phyloP scores from a whole-genome alignment of 2,888 invertebrate genomes.

The Deilephila elpenor region DNA sequence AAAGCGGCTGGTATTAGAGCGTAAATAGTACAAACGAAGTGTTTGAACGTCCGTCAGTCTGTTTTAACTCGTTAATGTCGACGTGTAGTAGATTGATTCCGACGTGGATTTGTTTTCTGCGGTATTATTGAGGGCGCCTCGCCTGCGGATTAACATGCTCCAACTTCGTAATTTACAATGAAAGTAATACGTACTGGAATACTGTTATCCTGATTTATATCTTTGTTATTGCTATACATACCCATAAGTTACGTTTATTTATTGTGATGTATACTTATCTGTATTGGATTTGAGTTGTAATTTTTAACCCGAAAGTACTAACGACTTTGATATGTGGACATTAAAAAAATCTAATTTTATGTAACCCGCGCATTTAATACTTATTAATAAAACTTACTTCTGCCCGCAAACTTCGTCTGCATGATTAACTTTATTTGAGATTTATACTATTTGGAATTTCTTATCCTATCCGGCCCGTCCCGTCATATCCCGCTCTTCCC shows the following conservation, averaged over 20 bases:
- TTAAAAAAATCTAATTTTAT: too few species aligned
- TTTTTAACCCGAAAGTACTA: too few species aligned
- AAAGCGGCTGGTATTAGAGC: not conserved
- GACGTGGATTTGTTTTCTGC: not conserved
- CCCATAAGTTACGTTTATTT: too few species aligned
- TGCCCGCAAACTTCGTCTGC: too few species aligned
- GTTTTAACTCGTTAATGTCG: constrained; percentile 20
- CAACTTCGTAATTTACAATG: not conserved
- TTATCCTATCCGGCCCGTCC: too few species aligned
- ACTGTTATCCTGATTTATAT: not conserved
- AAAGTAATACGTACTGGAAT: not conserved
- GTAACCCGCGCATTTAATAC: too few species aligned
- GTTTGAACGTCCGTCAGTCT: constrained; percentile 1
- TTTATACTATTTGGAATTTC: too few species aligned
- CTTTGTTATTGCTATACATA: not conserved
- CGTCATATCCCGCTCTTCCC: too few species aligned
- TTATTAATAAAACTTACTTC: too few species aligned
- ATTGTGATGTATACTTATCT: not conserved
- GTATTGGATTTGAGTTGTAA: too few species aligned
- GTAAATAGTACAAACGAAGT: constrained; percentile 22
- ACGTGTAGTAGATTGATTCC: constrained; percentile 7
- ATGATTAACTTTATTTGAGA: too few species aligned
- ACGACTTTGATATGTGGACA: too few species aligned
- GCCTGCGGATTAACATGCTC: not conserved
- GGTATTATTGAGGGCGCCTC: constrained; percentile 14